Evolutionary conservation across 1,140 invertebrate genomes (phyloP), one percentile per base, ranked within the genome.

Genomic region (Hycleus cichorii): DNA sequence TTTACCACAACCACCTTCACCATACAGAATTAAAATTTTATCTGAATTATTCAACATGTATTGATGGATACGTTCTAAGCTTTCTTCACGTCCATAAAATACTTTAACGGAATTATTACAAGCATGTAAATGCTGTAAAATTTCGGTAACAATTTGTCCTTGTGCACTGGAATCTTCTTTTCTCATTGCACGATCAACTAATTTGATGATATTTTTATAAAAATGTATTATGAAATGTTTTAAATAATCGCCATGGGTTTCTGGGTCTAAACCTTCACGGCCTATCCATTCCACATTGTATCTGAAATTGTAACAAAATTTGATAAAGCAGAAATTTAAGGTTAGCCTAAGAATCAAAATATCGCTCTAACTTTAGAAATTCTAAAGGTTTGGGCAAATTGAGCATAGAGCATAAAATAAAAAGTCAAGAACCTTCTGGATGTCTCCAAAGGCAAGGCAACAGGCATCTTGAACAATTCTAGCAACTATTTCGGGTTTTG

Each of bases 221-320:
- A 97, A 98, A 73, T 96, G 92, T 0, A 87, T 86, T 57, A 95
- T 94, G 74, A 99, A 99, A 69, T 96, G 88, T 71, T 93, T 89
- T 10, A 98, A 78, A 73, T 98, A 98, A 71, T 97, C 93, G 46
- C 88, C 83, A 68, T 98, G 95, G 0, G 93, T 95, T 69, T 96
- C 92, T 8, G 83, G 81, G 66, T 95, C 93, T 7, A 98, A 78
- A 47, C 95, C 95, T 73, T 97, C 94, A 49, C 94, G 82, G 0
- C 95, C 95, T 26, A 95, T 93, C 95, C 95, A 98, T 72, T 97
- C 95, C 0, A 98, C 92, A 0, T 89, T 94, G 68, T 95, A 97
- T 67, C 91, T 92, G 67, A 47, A 71, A 70, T 4, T 32, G 4
- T 7, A 32, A 32, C 4, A 7, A 5, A 32, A 4, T 32, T 32